Base-by-base conservation (phyloP, 1,140 invertebrate species). In the Ceratina calcarata region DNA sequence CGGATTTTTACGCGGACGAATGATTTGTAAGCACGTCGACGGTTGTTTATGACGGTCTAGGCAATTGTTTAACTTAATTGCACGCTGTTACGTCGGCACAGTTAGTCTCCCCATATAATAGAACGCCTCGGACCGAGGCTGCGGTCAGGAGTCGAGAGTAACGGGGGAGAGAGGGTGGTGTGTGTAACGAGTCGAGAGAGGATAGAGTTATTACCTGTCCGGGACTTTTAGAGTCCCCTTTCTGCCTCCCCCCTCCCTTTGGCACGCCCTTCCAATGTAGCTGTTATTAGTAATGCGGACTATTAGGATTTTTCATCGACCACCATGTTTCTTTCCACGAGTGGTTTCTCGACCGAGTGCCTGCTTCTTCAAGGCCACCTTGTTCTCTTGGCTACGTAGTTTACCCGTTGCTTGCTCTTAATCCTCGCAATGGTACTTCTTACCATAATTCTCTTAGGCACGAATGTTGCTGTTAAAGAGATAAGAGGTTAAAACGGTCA, bases 11-110 rank as follows among this genome's bases (percentile, higher is more conserved):
- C 67, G 69, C 51, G 61, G 64, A 69, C 70, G 80, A 75, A 74
- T 91, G 89, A 91, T 91, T 90, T 90, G 87, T 88, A 90, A 69
- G 88, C 85, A 87, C 81, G 85, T 86, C 88, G 61, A 81, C 83
- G 75, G 82, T 90, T 91, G 87, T 91, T 91, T 90, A 91, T 88
- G 84, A 78, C 84, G 88, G 87, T 79, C 88, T 86, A 82, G 82
- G 86, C 90, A 91, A 91, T 92, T 92, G 90, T 92, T 92, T 91
- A 91, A 91, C 90, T 91, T 91, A 91, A 92, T 92, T 92, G 91
- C 89, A 91, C 83, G 86, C 85, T 91, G 89, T 90, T 90, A 89
- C 81, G 84, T 86, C 83, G 87, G 86, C 86, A 90, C 87, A 88
- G 88, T 88, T 91, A 89, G 87, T 87, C 89, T 78, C 86, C 88